Evolutionary conservation across 2,113 vertebrate genomes (phyloP), one percentile per base, ranked within the genome.

Genomic region (Scortum barcoo): DNA sequence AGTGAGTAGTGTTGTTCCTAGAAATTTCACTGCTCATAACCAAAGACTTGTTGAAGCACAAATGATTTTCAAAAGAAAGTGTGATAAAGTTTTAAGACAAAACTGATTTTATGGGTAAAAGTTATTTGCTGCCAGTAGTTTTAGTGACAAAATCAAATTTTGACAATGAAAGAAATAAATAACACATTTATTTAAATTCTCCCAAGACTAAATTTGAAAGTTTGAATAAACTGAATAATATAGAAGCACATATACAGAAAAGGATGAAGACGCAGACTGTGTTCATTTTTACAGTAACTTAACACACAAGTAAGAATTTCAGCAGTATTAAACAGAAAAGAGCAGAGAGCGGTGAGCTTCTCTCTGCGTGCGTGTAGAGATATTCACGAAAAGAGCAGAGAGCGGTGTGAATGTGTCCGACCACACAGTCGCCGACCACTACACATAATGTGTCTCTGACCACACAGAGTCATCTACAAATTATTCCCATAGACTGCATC

Each of bases 401-500:
- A n/a, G n/a, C n/a, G n/a, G n/a, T n/a, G n/a, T n/a, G n/a, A n/a
- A n/a, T n/a, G n/a, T n/a, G n/a, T 46, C 7, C 68, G 28, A 68
- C n/a, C n/a, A n/a, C n/a, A 22, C 44, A n/a, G 8, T 77, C 71
- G 65, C 48, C 65, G 57, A 46, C 56, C 58, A 28, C 75, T 38
- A 13, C 40, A 13, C 40, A 63, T 69, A 70, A 66, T 81, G 60
- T 51, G 71, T 76, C 17, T 84, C 19, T 76, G 75, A 84, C 84
- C 80, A 81, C 76, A 70, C 60, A 51, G 24, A 83, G 33, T 69
- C 77, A 68, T 78, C 82, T 65, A 71, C 69, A 83, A 81, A 82
- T 84, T 20, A 80, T 78, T 85, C 66, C 38, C 38, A 20, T 72
- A 30, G 48, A 51, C 76, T 77, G 78, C 89, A 91, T 90, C 84